Evolutionary conservation across 2,888 invertebrate species (phyloP), one percentile per base, ranked within the genome.

Genomic region (Morinoia aosen): DNA sequence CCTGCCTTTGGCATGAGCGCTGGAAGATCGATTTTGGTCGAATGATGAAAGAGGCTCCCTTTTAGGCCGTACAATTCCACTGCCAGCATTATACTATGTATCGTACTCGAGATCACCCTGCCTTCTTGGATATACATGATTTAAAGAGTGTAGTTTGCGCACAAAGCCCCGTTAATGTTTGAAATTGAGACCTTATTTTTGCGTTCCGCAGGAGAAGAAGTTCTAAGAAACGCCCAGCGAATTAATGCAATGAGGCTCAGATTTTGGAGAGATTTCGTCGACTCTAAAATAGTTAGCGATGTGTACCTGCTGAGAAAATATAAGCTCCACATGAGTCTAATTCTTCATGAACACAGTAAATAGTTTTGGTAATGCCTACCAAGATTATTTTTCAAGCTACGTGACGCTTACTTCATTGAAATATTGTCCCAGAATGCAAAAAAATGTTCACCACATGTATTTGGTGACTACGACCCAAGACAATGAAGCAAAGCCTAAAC

Each of bases 21-120:
- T 57, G 33, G 56, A 93, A 93, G 93, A 93, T 93, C 93, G 93
- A 93, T 93, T 57, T 57, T 93, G 93, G 93, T 93, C 90, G 90
- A 48, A 39, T 90, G 12, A 39, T 90, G 90, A 48, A 90, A 90
- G 90, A 40, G 90, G 4, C 40, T 90, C 90, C 90, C 90, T 40
- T 90, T 39, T 90, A 90, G 90, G 19, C 40, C 19, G 33, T 48
- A 90, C 90, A 90, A 90, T 48, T 90, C 40, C 90, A 48, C 90
- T 90, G 14, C 25, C 76, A 76, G 25, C 25, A 16, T 76, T 76
- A 76, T 76, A 33, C 33, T 76, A 76, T 76, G 25, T 76, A 76
- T 76, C 76, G 76, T 33, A 76, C 33, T 19, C 25, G 48, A 39
- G 90, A 40, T 90, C 48, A 39, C 16, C 14, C 90, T 48, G 90